Percentiles rank a stretch among this genome's conserved stretches.
Conservation (phyloP, 2,113 vertebrate genomes). For the Caracal caracal region DNA sequence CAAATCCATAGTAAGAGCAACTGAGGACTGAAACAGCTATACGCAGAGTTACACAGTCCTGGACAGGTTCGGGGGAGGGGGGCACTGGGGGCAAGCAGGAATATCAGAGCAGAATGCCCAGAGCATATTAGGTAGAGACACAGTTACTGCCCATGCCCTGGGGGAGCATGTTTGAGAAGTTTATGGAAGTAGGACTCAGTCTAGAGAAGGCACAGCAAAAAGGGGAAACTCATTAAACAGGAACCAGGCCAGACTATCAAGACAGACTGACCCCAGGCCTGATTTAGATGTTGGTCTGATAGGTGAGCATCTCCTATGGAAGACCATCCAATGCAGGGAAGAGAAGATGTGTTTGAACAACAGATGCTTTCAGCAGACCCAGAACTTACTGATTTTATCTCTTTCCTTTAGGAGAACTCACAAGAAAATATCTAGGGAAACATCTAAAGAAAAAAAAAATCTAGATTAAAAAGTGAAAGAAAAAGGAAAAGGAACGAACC, state of each 20-base stretch:
- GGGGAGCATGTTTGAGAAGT: not conserved
- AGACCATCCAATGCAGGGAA: not conserved
- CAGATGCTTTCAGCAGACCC: not conserved
- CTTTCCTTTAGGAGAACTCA: not conserved
- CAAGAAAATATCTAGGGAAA: not conserved
- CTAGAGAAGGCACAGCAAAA: not conserved
- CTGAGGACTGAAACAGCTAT: accelerated
- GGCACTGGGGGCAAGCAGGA: too few relatives aligned
- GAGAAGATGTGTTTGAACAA: not conserved
- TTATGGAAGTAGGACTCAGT: not conserved
- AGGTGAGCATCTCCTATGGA: too few relatives aligned
- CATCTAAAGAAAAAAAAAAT: not conserved
- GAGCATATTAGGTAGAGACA: not conserved
- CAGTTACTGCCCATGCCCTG: not conserved
- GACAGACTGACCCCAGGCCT: not conserved
- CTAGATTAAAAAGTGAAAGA: not conserved
- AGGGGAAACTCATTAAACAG: not conserved
- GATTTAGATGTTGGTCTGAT: not conserved
- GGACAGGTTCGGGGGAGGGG: not conserved
- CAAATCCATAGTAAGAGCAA: not conserved
- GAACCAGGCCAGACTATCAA: not conserved
- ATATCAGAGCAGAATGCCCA: not conserved
- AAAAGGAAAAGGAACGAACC: not conserved
- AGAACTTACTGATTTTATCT: not conserved
- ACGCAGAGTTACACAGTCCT: not conserved